Base-by-base conservation (phyloP, 2,797 vertebrate species). In the Microchirus variegatus region DNA sequence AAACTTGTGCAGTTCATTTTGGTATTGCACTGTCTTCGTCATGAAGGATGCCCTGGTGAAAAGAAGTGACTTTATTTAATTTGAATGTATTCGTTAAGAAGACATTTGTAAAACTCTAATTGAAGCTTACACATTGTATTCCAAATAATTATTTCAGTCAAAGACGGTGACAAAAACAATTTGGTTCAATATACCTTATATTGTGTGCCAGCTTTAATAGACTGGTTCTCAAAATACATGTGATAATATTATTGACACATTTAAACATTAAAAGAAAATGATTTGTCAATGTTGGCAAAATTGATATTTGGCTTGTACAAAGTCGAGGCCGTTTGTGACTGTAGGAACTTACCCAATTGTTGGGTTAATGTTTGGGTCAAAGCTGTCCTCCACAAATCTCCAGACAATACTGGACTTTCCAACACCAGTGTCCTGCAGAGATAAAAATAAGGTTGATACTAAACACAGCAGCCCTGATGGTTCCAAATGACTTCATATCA, bases 1-100 rank as follows among this genome's bases (percentile, higher is more conserved):
- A 88, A 98, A 99, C 90, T 99, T 99, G 92, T 99, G 97, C 47
- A 98, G 92, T 85, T 99, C 97, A 69, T 95, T 99, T 89, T 99
- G 97, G 90, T 98, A 96, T 87, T 98, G 97, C 79, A 99, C 97
- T 14, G 97, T 99, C 93, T 99, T 99, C 70, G 97, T 99, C 97
- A 99, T 99, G 91, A 99, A 99, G 40, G 98, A 99, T 19, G 98
- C 98, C 84, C 97, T 99, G 91, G 50, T 85, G 91, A 92, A 73
- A 83, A 87, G 17, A 77, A 61, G 58, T 1, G 1, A 4, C 5
- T 43, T 37, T 0, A 49, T 31, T 37, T 2, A 0, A 19, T 58
- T 57, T 40, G 0, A 10, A 5, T 19, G 8, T 42, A 43, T 37
- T 2, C 14, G 12, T 1, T 45, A 43, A 60, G 12, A 10, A 53